phyloP scores from a whole-genome alignment of 2,888 invertebrate species.

The Ephialtes manifestator region DNA sequence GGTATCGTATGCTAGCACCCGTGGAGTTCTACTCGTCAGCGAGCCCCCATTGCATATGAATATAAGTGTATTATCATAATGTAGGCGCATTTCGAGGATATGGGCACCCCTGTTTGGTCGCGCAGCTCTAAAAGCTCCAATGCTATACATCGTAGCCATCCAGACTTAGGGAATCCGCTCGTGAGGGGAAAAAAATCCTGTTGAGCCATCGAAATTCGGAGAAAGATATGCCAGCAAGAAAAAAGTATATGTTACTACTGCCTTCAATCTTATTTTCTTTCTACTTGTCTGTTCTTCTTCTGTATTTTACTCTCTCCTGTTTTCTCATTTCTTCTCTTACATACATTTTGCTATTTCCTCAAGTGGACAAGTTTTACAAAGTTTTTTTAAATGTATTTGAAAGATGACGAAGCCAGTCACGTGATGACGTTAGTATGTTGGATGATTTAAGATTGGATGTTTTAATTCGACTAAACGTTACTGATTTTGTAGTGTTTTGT shows the following conservation, averaged over 20 bases:
- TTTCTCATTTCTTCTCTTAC: not conserved
- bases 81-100: conserved; percentile 74
- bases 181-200: conserved; percentile 67
- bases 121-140: conserved; percentile 19
- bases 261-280: conserved; percentile 18
- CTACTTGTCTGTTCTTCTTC: conserved; percentile 16
- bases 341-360: not conserved
- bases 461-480: not conserved
- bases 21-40: conserved; percentile 69
- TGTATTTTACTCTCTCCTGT: not conserved
- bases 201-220: conserved; percentile 59
- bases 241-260: conserved; percentile 14
- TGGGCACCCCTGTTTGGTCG: conserved; percentile 58
- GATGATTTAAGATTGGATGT: not conserved
- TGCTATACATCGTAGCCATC: not conserved
- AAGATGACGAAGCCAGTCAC: not conserved
- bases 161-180: not conserved
- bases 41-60: conserved; percentile 81
- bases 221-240: not conserved
- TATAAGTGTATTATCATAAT: conserved; percentile 85
- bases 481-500: not conserved
- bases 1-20: conserved; percentile 41
- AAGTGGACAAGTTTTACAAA: not conserved
- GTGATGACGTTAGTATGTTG: no score
- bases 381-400: not conserved